phyloP scores from a whole-genome alignment of 2,888 invertebrate species.

The Brachypalpus laphriformis region DNA sequence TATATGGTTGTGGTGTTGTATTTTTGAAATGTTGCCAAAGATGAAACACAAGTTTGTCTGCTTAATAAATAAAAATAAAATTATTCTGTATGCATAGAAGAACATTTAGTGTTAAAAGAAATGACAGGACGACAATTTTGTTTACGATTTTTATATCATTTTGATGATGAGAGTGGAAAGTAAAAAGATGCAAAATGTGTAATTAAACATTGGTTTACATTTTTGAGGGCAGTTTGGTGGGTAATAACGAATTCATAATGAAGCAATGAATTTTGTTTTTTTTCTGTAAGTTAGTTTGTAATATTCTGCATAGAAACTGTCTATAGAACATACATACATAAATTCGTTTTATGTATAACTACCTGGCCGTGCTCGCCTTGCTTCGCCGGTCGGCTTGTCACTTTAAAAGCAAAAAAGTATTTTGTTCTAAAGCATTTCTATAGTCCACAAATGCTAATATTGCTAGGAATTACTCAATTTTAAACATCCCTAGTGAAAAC shows the following conservation, averaged over 20 bases:
- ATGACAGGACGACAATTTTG: slow-evolving; percentile 16
- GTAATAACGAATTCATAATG: background rate
- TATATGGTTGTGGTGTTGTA: slow-evolving; percentile 33
- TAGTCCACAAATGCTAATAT: too few relatives aligned
- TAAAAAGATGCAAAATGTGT: slow-evolving; percentile 7
- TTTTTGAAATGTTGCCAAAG: slow-evolving; percentile 61
- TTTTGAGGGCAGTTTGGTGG: background rate
- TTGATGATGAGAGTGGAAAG: slow-evolving; percentile 31
- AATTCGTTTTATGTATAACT: too few relatives aligned
- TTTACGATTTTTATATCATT: slow-evolving; percentile 17
- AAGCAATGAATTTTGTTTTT: background rate
- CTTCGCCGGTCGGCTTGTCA: too few relatives aligned
- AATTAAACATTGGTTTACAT: background rate
- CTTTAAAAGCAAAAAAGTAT: too few relatives aligned
- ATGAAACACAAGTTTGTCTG: slow-evolving; percentile 46
- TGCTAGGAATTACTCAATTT: too few relatives aligned
- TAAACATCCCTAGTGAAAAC: too few relatives aligned
- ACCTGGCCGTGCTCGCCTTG: too few relatives aligned
- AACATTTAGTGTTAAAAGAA: slow-evolving; percentile 44
- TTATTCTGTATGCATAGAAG: background rate
- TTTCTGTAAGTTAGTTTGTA: background rate
- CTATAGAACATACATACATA: too few relatives aligned
- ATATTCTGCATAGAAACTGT: background rate
- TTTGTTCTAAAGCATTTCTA: too few relatives aligned
- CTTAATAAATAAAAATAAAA: slow-evolving; percentile 33